A percentile compares a stretch with the other conserved stretches of the same genome.
These are phyloP conservation scores for Patella caerulea DNA, from an alignment of 2,888 invertebrate species.

Conservation along the genomic window DNA sequence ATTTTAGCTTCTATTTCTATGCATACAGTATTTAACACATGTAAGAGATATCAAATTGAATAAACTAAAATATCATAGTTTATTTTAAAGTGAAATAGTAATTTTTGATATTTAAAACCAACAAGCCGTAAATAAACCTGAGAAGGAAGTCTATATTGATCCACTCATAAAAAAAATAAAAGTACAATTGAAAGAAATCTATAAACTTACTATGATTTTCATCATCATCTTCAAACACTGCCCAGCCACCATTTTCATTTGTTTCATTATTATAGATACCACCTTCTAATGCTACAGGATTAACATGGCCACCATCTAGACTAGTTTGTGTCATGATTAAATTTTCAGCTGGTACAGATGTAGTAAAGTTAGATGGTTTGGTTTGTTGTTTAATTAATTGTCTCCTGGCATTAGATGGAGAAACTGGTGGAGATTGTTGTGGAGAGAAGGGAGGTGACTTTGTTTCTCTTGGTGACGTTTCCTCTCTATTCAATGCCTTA, in stretches of 20 bases:
- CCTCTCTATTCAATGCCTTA: slow-evolving; percentile 46
- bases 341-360: slow-evolving; percentile 17
- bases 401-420: slow-evolving; percentile 37
- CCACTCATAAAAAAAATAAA: too few species aligned
- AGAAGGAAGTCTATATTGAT: too few species aligned
- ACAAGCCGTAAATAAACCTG: too few species aligned
- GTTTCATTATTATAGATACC: slow-evolving; percentile 33
- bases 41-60: too few species aligned
- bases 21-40: too few species aligned
- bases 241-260: slow-evolving; percentile 57
- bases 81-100: too few species aligned
- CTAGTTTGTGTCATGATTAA: slow-evolving; percentile 10
- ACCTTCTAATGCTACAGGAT: slow-evolving; percentile 37
- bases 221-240: slow-evolving; percentile 66
- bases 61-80: too few species aligned
- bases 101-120: too few species aligned
- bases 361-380: slow-evolving; percentile 33
- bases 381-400: slow-evolving; percentile 44
- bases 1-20: too few species aligned
- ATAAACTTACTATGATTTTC: slow-evolving; percentile 54
- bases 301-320: slow-evolving; percentile 37
- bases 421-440: slow-evolving; percentile 47
- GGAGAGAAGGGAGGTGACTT: slow-evolving; percentile 56
- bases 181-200: not conserved
- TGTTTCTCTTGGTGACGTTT: slow-evolving; percentile 45